These are phyloP conservation scores for Ornithorhynchus anatinus DNA, from an alignment of 2,113 vertebrate genomes.

Conservation along the genomic window DNA sequence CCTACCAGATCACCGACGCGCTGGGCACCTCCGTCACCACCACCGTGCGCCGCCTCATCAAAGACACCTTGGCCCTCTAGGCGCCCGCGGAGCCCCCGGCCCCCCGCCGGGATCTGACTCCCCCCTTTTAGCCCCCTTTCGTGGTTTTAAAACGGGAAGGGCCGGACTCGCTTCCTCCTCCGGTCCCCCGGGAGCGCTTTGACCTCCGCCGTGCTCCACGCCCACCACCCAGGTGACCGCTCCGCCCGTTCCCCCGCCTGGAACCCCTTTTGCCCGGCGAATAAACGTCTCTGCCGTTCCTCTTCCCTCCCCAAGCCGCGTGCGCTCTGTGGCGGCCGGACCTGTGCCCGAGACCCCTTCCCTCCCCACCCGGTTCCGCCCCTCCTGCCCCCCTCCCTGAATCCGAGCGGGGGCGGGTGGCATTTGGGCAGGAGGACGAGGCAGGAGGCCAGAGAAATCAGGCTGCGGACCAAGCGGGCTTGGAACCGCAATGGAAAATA, in stretches of 20 bases:
- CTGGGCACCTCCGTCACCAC: slow-evolving; percentile 95
- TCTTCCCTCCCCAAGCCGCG: too few relatives aligned
- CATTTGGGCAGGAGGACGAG: too few relatives aligned
- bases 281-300: not conserved
- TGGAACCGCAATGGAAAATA: too few relatives aligned
- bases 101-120: not conserved
- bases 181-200: not conserved
- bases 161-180: too few relatives aligned
- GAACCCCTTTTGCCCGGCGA: not conserved
- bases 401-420: not conserved
- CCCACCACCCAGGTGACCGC: not conserved
- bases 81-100: not conserved
- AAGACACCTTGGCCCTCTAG: slow-evolving; percentile 94
- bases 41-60: slow-evolving; percentile 96
- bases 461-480: too few relatives aligned
- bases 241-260: not conserved
- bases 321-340: not conserved
- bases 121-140: not conserved
- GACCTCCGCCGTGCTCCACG: not conserved
- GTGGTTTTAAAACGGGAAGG: fast-evolving
- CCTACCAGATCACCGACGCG: slow-evolving; percentile 93
- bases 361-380: not conserved
- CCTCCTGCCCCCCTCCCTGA: not conserved
- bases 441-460: too few relatives aligned
- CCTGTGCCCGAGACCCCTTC: too few relatives aligned